These are phyloP conservation scores for Zaprionus obscuricornis DNA, from an alignment of 2,888 invertebrate species.

Conservation along the genomic window DNA sequence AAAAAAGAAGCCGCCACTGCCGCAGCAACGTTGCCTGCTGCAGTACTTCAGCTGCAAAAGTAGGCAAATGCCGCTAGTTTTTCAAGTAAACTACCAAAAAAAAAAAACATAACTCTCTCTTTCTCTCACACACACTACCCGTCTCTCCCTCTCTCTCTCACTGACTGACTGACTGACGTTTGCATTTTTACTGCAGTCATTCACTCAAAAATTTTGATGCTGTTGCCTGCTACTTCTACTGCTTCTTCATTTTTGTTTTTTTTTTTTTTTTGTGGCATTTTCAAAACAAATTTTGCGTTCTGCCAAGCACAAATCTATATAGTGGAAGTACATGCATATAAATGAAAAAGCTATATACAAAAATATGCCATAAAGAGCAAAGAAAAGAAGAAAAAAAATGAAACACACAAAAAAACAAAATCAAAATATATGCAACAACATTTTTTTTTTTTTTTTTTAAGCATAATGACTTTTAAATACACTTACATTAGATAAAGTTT, in stretches of 20 bases:
- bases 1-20: slow-evolving; percentile 41
- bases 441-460: not conserved
- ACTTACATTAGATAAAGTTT: too few relatives aligned
- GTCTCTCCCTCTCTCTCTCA: slow-evolving; percentile 17
- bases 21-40: slow-evolving; percentile 54
- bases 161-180: slow-evolving; percentile 57
- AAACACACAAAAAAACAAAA: too few relatives aligned
- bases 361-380: slow-evolving; percentile 1
- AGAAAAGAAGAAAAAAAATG: not conserved
- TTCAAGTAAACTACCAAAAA: slow-evolving; percentile 7
- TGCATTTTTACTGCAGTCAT: slow-evolving; percentile 73
- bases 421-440: not conserved
- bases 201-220: slow-evolving; percentile 65
- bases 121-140: too few relatives aligned
- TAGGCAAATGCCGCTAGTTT: slow-evolving; percentile 54
- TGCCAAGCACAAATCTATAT: slow-evolving; percentile 57
- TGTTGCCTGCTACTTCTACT: too few relatives aligned
- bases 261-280: slow-evolving; percentile 51
- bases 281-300: slow-evolving; percentile 62
- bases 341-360: slow-evolving; percentile 29
- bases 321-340: slow-evolving; percentile 9
- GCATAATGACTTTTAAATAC: too few relatives aligned
- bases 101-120: not conserved
- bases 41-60: slow-evolving; percentile 67
- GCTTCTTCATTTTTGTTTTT: too few relatives aligned